These are phyloP conservation scores for Acromyrmex echinatior DNA, from an alignment of 1,140 invertebrate genomes.

Conservation along the genomic window DNA sequence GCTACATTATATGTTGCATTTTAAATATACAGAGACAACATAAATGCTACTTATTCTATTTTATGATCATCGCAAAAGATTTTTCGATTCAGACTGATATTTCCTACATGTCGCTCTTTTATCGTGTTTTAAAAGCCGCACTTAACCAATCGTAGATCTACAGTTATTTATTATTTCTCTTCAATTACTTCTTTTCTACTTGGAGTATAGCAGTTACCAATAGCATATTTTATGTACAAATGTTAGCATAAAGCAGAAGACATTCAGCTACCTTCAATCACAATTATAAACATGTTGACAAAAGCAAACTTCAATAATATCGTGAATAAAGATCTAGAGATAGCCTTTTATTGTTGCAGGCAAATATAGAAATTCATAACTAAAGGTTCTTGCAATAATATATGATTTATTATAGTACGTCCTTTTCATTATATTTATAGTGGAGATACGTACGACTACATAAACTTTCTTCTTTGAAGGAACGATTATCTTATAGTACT, in stretches of 20 bases:
- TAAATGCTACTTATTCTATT: not conserved
- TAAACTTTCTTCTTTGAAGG: not conserved
- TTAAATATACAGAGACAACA: not conserved
- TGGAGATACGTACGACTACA: not conserved
- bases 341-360: not conserved
- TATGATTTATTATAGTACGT: not conserved
- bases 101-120: not conserved
- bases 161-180: not conserved
- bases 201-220: not conserved
- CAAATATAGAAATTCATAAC: not conserved
- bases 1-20: not conserved
- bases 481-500: constrained; percentile 29
- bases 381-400: not conserved
- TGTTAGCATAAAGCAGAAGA: not conserved
- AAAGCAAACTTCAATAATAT: constrained; percentile 1
- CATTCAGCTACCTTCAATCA: not conserved
- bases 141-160: not conserved
- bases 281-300: not conserved
- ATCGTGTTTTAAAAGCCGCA: not conserved
- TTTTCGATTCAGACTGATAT: not conserved
- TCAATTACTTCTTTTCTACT: not conserved
- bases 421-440: not conserved
- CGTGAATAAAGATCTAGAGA: not conserved
- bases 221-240: not conserved
- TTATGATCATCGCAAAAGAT: not conserved